Evolutionary conservation across 2,113 vertebrate genomes (phyloP).

Genomic region (Eptesicus fuscus): DNA sequence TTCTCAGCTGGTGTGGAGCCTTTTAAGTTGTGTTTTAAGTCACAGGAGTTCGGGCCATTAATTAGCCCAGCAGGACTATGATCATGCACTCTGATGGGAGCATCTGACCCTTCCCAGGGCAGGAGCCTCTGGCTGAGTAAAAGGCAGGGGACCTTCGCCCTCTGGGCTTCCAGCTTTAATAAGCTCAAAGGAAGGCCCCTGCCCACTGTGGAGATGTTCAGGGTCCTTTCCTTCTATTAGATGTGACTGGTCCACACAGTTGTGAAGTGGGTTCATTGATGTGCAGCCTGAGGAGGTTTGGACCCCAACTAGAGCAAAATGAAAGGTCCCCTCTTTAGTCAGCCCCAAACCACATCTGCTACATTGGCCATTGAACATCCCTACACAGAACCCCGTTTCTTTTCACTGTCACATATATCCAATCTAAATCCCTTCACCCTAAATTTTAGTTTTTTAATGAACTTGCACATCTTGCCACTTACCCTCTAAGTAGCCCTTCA

Average conservation of each 20-base stretch:
- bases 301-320: neutral
- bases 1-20: conserved; percentile 51
- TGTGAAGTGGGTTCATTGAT: neutral
- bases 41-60: conserved; percentile 61
- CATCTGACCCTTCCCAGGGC: conserved; percentile 46
- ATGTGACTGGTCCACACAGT: neutral
- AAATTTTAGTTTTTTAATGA: neutral
- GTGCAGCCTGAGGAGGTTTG: neutral
- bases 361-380: neutral
- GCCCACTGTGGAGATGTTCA: neutral
- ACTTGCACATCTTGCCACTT: neutral
- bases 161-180: conserved; percentile 38
- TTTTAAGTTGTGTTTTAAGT: conserved; percentile 68
- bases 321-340: neutral
- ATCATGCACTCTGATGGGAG: conserved; percentile 64
- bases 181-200: neutral
- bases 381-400: too few relatives aligned
- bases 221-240: neutral
- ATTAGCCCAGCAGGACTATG: conserved; percentile 61
- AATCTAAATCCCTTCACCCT: neutral
- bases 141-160: conserved; percentile 39
- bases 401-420: neutral
- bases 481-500: neutral
- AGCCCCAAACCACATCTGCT: too few relatives aligned
- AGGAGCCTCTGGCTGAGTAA: neutral